phyloP scores from a whole-genome alignment of 2,113 vertebrate genomes.

The Lucifuga dentata region DNA sequence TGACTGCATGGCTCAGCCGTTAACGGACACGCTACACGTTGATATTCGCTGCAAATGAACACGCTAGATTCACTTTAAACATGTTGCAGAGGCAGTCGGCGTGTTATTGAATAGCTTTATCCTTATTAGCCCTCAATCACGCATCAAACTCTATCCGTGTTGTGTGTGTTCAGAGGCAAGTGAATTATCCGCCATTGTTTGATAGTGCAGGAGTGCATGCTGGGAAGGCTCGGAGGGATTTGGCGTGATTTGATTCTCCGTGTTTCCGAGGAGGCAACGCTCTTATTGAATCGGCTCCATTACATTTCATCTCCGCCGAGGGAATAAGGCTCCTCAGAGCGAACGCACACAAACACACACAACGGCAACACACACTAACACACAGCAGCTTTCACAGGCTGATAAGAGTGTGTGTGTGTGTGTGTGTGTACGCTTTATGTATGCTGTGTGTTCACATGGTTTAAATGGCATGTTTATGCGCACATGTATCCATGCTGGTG shows the following conservation, averaged over 20 bases:
- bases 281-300: constrained; percentile 78
- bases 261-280: constrained; percentile 53
- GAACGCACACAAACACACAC: constrained; percentile 59
- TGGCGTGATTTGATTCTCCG: constrained; percentile 68
- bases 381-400: constrained; percentile 20
- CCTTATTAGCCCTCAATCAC: constrained; percentile 27
- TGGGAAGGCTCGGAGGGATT: constrained; percentile 68
- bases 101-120: constrained; percentile 29
- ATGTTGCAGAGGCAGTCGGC: not conserved
- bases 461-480: not conserved
- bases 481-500: not conserved
- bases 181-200: constrained; percentile 70
- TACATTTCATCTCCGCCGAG: constrained; percentile 73
- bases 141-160: constrained; percentile 17
- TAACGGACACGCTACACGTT: no score
- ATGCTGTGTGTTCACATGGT: not conserved
- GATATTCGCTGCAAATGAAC: constrained; percentile 14
- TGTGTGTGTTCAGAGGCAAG: constrained; percentile 33
- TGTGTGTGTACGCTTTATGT: constrained; percentile 7
- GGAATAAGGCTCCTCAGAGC: constrained; percentile 52
- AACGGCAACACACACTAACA: constrained; percentile 31
- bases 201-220: constrained; percentile 56
- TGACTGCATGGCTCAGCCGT: no score
- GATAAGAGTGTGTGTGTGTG: constrained; percentile 31
- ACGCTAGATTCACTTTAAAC: constrained; percentile 25